Percentiles rank a stretch among this genome's conserved stretches.
Evolutionary conservation across 1,140 invertebrate species (phyloP).

Genomic region (Apocrypta bakeri): DNA sequence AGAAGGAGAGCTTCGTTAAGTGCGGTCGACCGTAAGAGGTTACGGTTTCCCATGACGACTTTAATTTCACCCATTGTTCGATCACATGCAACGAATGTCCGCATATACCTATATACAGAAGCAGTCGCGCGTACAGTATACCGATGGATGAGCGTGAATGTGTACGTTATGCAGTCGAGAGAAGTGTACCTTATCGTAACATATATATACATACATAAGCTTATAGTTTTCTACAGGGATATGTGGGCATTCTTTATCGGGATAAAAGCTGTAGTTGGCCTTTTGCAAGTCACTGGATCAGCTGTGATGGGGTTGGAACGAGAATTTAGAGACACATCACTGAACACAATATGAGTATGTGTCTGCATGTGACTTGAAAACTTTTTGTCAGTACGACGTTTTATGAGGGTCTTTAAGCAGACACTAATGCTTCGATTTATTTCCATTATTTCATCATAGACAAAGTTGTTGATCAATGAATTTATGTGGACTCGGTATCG

Average conservation of each 20-base stretch:
- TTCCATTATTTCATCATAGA: too few species aligned
- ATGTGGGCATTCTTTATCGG: conserved; percentile 7
- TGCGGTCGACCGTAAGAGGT: conserved; percentile 69
- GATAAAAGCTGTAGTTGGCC: background rate
- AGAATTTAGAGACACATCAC: background rate
- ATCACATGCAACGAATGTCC: conserved; percentile 39
- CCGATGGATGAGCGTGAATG: background rate
- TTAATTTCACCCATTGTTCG: conserved; percentile 68
- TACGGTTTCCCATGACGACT: conserved; percentile 72
- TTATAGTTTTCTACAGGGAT: too few species aligned
- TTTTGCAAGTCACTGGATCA: conserved; percentile 26
- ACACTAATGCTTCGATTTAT: too few species aligned
- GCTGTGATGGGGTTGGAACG: background rate
- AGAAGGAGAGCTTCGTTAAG: conserved; percentile 55
- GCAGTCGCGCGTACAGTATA: background rate
- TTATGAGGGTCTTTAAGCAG: too few species aligned
- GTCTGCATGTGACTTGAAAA: background rate
- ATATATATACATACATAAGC: background rate
- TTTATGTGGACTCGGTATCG: too few species aligned
- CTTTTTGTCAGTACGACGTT: background rate
- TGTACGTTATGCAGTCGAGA: background rate
- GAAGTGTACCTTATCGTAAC: background rate
- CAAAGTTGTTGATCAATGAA: too few species aligned
- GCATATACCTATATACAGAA: background rate
- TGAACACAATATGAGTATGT: too few species aligned